Conservation (phyloP, 2,888 invertebrate genomes). For the Limnephilus rhombicus region DNA sequence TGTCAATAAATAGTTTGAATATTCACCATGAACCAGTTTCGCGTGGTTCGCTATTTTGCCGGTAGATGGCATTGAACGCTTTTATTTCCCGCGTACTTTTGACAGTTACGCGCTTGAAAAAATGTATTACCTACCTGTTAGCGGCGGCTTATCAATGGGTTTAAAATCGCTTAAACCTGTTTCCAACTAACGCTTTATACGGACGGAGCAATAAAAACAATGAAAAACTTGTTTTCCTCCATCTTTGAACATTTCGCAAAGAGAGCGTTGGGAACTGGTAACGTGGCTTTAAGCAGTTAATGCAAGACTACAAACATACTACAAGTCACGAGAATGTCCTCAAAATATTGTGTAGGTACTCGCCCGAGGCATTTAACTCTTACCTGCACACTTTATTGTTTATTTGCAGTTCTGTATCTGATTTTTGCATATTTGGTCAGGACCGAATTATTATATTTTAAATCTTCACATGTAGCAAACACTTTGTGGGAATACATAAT, state of each 20-base stretch:
- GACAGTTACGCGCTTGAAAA: conserved; percentile 8
- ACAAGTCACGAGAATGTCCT: conserved; percentile 67
- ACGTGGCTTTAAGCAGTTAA: not conserved
- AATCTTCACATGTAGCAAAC: too few species aligned
- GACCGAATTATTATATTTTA: not conserved
- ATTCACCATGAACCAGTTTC: conserved; percentile 16
- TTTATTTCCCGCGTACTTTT: conserved; percentile 22
- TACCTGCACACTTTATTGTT: not conserved
- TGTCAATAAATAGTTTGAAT: not conserved
- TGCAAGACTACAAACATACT: not conserved
- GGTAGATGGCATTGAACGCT: conserved; percentile 3
- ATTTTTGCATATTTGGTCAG: not conserved
- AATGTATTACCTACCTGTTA: not conserved
- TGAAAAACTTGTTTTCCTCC: conserved; percentile 9
- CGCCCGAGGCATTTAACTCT: not conserved
- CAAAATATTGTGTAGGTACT: conserved; percentile 58
- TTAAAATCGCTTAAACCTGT: conserved; percentile 21
- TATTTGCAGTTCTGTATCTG: not conserved
- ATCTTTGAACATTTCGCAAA: conserved; percentile 19
- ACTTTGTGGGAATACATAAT: too few species aligned
- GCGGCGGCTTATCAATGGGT: conserved; percentile 14
- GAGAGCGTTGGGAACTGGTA: conserved; percentile 21
- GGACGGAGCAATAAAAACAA: conserved; percentile 13
- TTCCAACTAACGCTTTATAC: conserved; percentile 7
- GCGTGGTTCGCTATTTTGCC: not conserved